Evolutionary conservation across 2,888 invertebrate species (phyloP), one percentile per base, ranked within the genome.

Genomic region (Eupithecia subfuscata): DNA sequence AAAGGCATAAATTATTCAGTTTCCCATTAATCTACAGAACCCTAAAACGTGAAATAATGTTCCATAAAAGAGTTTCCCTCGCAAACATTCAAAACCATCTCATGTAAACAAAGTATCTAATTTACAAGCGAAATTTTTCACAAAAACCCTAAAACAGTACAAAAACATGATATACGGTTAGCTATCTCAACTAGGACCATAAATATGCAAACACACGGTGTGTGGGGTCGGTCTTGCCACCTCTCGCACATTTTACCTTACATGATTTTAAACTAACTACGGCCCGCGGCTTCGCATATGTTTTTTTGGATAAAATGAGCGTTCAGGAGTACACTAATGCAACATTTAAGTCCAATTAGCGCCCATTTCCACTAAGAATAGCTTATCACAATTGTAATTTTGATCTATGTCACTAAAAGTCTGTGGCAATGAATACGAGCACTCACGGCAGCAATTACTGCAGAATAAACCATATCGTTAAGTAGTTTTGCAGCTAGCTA

Each of bases 61-160:
- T 25, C 34, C 30, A 37, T 45, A 34, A 72, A 72, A 72, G 65
- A 65, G 37, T 48, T 72, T 67, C 43, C 64, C 45, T 4, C 25
- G 67, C 22, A 40, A 65, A 67, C 40, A 71, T 72, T 72, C 67
- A 52, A 43, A 65, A 45, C 71, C n/a, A 65, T 67, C 65, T 72
- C 52, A 52, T 72, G 67, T 67, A 52, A 72, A 72, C 48, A 72
- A 72, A 72, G 67, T 37, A 48, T 40, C 72, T 67, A 67, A 72
- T 71, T 71, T 71, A 72, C 72, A 52, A 72, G 52, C 34, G 72
- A 22, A 37, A 48, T 72, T 72, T 72, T 72, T 72, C 67, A 65
- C 30, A 71, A 22, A 40, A 65, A 37, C 65, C 67, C 40, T 30
- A 68, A 43, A 37, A 56, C n/a, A 22, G 48, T 52, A 65, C 71